These are phyloP conservation scores for Iphiclides podalirius DNA, from an alignment of 2,888 invertebrate species.

Conservation along the genomic window DNA sequence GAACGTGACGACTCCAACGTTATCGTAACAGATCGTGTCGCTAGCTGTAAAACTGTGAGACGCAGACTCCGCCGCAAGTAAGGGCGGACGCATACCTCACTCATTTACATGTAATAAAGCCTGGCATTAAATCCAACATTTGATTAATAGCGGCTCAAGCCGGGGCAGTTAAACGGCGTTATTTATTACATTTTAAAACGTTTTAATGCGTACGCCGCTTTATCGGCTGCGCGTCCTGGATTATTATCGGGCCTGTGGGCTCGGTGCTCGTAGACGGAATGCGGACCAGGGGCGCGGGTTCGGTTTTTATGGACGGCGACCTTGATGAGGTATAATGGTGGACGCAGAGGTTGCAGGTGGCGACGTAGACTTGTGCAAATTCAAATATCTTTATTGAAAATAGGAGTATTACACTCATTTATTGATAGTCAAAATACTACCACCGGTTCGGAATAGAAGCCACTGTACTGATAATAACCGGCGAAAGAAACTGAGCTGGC, in stretches of 20 bases:
- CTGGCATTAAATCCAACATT: slow-evolving; percentile 60
- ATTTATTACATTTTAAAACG: slow-evolving; percentile 77
- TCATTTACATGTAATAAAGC: slow-evolving; percentile 77
- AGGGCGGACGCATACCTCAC: slow-evolving; percentile 39
- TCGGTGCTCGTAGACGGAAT: slow-evolving; percentile 12
- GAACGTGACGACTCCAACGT: not conserved
- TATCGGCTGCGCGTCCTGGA: slow-evolving; percentile 34
- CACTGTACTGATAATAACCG: too few relatives aligned
- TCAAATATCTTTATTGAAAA: too few relatives aligned
- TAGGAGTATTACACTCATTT: too few relatives aligned
- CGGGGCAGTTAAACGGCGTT: slow-evolving; percentile 63
- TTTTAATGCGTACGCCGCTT: slow-evolving; percentile 62
- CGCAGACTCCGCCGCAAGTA: slow-evolving; percentile 23
- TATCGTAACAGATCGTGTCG: slow-evolving; percentile 3
- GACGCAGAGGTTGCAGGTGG: too few relatives aligned
- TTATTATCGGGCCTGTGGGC: not conserved
- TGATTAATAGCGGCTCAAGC: slow-evolving; percentile 67
- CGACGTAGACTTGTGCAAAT: too few relatives aligned
- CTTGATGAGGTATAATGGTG: not conserved
- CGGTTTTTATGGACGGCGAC: not conserved
- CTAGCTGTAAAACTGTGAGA: not conserved
- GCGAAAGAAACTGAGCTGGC: too few relatives aligned
- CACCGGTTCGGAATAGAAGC: too few relatives aligned
- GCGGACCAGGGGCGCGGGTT: not conserved
- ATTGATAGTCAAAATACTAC: too few relatives aligned